Evolutionary conservation across 64 coral and sea anemone species (phyloP).

Genomic region (Actinia tenebrosa): DNA sequence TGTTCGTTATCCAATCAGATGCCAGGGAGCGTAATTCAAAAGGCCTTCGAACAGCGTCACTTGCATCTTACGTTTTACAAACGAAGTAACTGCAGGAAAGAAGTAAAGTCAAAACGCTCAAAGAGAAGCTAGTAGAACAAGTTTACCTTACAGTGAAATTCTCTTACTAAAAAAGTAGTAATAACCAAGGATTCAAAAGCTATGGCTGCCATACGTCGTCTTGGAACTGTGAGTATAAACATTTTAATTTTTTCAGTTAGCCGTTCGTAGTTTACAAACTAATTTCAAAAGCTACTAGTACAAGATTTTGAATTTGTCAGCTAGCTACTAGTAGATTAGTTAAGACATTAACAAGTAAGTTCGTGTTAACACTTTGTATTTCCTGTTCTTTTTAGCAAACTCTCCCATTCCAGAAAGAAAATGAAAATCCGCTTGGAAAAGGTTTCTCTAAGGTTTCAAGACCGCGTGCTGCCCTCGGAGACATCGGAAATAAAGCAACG

Average conservation of each 20-base stretch:
- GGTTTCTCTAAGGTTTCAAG: constrained; percentile 29
- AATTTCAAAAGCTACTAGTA: no score
- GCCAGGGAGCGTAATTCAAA: constrained; percentile 86
- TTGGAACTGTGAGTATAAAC: constrained; percentile 59
- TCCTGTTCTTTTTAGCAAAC: background rate
- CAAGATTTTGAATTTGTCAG: background rate
- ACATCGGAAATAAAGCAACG: constrained; percentile 67
- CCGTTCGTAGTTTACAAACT: background rate
- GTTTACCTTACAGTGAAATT: background rate
- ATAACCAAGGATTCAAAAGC: background rate
- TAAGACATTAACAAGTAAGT: no score
- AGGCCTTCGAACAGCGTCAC: constrained; percentile 28
- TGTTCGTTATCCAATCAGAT: constrained; percentile 67
- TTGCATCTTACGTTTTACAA: constrained; percentile 30
- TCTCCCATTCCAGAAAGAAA: constrained; percentile 29
- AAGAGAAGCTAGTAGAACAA: background rate
- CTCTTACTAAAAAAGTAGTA: background rate
- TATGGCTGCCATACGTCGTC: constrained; percentile 50
- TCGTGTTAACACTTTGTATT: background rate
- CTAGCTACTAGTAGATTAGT: background rate
- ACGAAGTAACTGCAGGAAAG: constrained; percentile 26
- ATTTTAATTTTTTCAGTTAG: background rate
- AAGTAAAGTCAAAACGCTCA: background rate
- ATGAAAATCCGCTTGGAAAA: constrained; percentile 55
- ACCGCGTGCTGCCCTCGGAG: constrained; percentile 75